Evolutionary conservation across 1,140 invertebrate genomes (phyloP).

Genomic region (Lasioglossum baleicum): DNA sequence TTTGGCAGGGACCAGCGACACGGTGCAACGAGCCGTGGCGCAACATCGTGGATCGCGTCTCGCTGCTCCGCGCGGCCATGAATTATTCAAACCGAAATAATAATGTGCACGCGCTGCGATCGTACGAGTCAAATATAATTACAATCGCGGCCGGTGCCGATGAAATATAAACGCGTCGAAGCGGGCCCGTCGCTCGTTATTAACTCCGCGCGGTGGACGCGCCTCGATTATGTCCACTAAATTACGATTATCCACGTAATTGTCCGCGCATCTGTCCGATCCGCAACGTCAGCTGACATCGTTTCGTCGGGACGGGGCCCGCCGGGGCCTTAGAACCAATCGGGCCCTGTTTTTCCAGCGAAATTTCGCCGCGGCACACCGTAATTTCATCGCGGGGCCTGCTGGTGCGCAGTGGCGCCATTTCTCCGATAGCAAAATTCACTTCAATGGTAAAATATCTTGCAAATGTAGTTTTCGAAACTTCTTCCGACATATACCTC

Average conservation of each 20-base stretch:
- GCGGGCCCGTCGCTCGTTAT: conserved; percentile 39
- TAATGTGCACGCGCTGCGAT: conserved; percentile 66
- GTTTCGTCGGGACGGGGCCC: background rate
- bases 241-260: conserved; percentile 50
- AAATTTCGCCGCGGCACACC: too few relatives aligned
- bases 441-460: too few relatives aligned
- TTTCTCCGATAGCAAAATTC: too few relatives aligned
- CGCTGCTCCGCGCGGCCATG: conserved; percentile 32
- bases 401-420: too few relatives aligned
- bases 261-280: conserved; percentile 13
- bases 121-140: conserved; percentile 66
- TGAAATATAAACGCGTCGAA: conserved; percentile 54
- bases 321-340: too few relatives aligned
- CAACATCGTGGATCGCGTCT: too few relatives aligned
- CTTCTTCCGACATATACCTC: too few relatives aligned
- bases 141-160: conserved; percentile 28
- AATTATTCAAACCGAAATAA: conserved; percentile 66
- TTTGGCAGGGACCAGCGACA: too few relatives aligned
- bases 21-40: too few relatives aligned
- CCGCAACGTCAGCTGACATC: background rate
- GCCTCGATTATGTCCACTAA: conserved; percentile 44
- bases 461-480: too few relatives aligned
- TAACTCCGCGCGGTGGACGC: conserved; percentile 8
- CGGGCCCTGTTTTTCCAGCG: too few relatives aligned
- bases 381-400: too few relatives aligned